These are phyloP conservation scores for Lemur catta DNA, from an alignment of 2,797 vertebrate genomes.

Conservation along the genomic window DNA sequence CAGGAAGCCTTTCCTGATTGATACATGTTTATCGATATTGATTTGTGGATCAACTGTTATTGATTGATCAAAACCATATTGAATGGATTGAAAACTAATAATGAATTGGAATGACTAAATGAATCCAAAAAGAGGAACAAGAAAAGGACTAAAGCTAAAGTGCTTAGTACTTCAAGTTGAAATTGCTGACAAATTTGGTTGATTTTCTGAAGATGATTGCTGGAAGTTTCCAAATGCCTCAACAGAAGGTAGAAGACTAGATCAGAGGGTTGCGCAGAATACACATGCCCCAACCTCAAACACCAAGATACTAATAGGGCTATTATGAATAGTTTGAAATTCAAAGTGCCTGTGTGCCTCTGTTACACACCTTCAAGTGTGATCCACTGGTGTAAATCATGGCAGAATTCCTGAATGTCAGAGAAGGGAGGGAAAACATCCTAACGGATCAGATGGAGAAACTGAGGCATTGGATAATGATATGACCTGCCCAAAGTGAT, in stretches of 20 bases:
- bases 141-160: neutral
- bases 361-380: neutral
- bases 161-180: neutral
- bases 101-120: neutral
- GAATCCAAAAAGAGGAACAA: slow-evolving; percentile 37
- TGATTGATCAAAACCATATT: neutral
- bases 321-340: neutral
- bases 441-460: neutral
- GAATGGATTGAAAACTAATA: neutral
- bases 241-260: neutral
- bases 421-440: neutral
- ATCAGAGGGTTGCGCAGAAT: neutral
- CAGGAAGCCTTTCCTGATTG: neutral
- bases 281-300: neutral
- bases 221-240: neutral
- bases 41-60: neutral
- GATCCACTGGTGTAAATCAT: neutral
- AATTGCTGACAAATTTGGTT: neutral
- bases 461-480: neutral
- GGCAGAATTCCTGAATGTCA: neutral
- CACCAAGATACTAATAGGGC: neutral
- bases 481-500: neutral
- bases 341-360: neutral
- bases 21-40: neutral
- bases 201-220: slow-evolving; percentile 3